These are phyloP conservation scores for Eclectus roratus DNA, from an alignment of 2,113 vertebrate species.

Conservation along the genomic window DNA sequence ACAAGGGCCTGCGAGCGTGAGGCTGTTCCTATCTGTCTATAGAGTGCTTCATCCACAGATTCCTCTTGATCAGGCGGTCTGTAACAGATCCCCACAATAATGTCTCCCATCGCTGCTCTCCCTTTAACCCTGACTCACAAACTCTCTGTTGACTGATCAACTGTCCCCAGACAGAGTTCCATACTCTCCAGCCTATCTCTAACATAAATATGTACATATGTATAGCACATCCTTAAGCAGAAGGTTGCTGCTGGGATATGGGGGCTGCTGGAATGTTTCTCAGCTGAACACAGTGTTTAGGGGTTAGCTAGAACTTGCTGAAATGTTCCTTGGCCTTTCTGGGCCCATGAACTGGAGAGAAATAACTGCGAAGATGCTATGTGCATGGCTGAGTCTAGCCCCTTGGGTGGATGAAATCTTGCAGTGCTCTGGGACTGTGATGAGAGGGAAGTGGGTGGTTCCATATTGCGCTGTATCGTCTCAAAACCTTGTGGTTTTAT, in stretches of 20 bases:
- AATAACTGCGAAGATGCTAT: rapidly evolving
- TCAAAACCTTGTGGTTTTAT: background rate
- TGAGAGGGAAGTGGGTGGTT: background rate
- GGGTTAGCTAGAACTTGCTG: background rate
- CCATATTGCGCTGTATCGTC: rapidly evolving
- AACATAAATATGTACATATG: rapidly evolving
- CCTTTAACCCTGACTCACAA: too few relatives aligned
- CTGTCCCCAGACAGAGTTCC: too few relatives aligned
- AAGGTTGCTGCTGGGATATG: background rate
- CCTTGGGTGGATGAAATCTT: background rate
- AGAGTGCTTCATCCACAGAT: too few relatives aligned
- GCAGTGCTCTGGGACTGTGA: background rate
- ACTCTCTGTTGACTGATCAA: too few relatives aligned
- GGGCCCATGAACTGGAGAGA: background rate
- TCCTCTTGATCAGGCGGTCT: too few relatives aligned
- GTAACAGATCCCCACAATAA: too few relatives aligned
- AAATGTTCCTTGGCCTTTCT: background rate
- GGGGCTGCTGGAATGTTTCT: background rate
- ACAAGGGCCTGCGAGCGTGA: too few relatives aligned
- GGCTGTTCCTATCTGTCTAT: too few relatives aligned
- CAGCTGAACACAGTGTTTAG: rapidly evolving
- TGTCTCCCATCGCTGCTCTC: too few relatives aligned
- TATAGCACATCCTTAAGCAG: background rate
- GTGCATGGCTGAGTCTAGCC: rapidly evolving
- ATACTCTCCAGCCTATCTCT: too few relatives aligned